A percentile compares a stretch with the other conserved stretches of the same genome.
Conservation (phyloP, 64 coral and sea anemone genomes). For the Dendronephthya gigantea region DNA sequence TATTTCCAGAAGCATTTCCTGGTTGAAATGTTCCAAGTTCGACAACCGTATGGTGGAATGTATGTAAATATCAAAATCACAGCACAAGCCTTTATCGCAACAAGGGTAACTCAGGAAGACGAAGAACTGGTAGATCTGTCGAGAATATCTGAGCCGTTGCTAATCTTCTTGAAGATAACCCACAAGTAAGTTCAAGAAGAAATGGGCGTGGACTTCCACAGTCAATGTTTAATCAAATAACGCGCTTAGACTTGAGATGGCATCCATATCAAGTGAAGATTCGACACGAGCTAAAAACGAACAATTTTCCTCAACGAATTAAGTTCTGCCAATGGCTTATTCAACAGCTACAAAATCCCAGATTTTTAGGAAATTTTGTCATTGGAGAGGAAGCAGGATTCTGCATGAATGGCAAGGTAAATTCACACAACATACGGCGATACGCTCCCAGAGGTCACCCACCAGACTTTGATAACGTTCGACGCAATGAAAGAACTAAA, state of each 20-base stretch:
- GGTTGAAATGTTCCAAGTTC: no score
- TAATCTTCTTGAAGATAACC: not conserved
- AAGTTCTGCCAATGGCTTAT: not conserved
- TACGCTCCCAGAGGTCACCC: not conserved
- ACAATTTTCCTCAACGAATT: not conserved
- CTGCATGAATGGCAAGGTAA: not conserved
- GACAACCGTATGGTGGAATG: no score
- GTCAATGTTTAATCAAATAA: no score
- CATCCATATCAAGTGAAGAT: not conserved
- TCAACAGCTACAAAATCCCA: not conserved
- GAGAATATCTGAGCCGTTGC: not conserved
- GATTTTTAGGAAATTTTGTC: not conserved
- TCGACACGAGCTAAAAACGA: not conserved
- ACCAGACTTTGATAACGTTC: not conserved
- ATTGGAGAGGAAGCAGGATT: not conserved
- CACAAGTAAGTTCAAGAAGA: no score
- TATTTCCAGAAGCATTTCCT: no score
- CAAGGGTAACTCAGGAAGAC: not conserved
- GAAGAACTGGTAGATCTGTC: not conserved
- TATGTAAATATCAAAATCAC: no score
- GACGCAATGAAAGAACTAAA: not conserved
- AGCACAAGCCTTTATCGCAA: not conserved
- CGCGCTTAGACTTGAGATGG: no score
- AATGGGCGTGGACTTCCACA: no score
- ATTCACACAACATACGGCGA: not conserved